These are phyloP conservation scores for Amphiprion percula DNA, from an alignment of 2,113 vertebrate genomes.

Conservation along the genomic window DNA sequence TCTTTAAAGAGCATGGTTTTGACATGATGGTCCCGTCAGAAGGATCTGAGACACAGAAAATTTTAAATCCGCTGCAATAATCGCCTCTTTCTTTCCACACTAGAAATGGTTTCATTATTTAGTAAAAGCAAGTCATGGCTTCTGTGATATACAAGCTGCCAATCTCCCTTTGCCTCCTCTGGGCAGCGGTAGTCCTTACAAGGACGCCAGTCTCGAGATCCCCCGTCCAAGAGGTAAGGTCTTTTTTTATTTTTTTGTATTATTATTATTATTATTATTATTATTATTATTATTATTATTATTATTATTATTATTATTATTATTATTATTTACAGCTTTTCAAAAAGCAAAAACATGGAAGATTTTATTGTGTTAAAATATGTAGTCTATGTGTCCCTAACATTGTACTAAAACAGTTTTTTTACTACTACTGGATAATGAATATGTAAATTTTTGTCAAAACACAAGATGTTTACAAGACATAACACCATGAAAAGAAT, in stretches of 20 bases:
- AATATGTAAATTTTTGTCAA: too few species aligned
- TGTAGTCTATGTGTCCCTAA: not conserved
- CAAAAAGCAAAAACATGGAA: not conserved
- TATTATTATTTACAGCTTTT: not conserved
- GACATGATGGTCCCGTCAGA: not conserved
- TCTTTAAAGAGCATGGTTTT: not conserved
- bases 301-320: too few species aligned
- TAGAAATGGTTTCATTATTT: constrained; percentile 81
- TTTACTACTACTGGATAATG: too few species aligned
- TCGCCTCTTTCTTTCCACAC: constrained; percentile 31
- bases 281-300: too few species aligned
- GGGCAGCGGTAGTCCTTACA: rapidly evolving
- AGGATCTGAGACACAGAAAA: not conserved
- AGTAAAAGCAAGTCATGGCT: rapidly evolving
- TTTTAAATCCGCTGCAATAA: not conserved
- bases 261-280: too few species aligned
- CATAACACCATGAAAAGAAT: not conserved
- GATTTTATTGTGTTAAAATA: too few species aligned
- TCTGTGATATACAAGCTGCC: rapidly evolving
- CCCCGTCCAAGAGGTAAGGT: constrained; percentile 56
- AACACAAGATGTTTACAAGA: too few species aligned
- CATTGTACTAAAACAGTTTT: not conserved
- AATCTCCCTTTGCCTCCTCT: constrained; percentile 18
- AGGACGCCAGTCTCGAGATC: rapidly evolving
- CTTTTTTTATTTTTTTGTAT: not conserved